Evolutionary conservation across 64 coral and sea anemone species (phyloP).

Genomic region (Montipora sp.): DNA sequence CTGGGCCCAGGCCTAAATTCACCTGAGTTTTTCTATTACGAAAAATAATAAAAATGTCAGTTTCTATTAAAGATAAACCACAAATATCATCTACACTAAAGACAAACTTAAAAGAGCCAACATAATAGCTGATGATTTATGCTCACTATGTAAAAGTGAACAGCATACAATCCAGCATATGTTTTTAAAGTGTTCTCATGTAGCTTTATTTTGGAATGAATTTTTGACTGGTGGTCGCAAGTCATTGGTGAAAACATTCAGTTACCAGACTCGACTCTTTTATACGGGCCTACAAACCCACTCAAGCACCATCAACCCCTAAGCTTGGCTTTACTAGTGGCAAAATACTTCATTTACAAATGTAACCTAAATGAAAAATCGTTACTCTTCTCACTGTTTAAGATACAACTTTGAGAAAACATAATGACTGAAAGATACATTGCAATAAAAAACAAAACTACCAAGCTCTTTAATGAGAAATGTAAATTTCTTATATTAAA

Average conservation of each 20-base stretch:
- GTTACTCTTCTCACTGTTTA: not conserved
- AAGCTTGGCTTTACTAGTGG: not conserved
- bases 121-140: not conserved
- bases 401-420: not conserved
- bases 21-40: not conserved
- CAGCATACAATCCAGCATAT: conserved; percentile 12
- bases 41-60: not conserved
- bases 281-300: not conserved
- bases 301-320: not conserved
- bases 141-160: conserved; percentile 13
- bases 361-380: not conserved
- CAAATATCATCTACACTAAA: conserved; percentile 1
- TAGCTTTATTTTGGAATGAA: not conserved
- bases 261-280: not conserved
- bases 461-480: conserved; percentile 20
- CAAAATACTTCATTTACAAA: conserved; percentile 8
- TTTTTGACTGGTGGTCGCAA: not conserved
- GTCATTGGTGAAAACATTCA: not conserved
- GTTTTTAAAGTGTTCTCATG: not conserved
- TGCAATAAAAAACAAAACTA: conserved; percentile 12
- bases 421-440: not conserved
- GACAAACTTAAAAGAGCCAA: conserved; percentile 27
- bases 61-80: conserved; percentile 13
- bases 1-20: too few relatives aligned
- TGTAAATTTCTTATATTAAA: not conserved